A percentile compares a stretch with the other conserved stretches of the same genome.
Conservation (phyloP, 2,888 invertebrate species). For the Drosophila aldrichi region DNA sequence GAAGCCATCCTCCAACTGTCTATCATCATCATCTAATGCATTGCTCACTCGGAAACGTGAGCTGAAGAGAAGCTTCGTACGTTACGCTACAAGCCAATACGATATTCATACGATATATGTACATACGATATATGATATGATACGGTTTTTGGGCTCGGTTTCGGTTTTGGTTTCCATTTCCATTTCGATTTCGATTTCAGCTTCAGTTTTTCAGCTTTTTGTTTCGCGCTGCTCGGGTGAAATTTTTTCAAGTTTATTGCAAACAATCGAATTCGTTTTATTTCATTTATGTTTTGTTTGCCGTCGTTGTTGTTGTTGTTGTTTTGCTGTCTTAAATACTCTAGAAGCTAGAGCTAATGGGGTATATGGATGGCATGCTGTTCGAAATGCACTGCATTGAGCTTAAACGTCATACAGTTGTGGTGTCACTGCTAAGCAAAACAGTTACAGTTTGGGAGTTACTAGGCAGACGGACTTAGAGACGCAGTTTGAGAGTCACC, state of each 20-base stretch:
- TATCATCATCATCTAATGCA: conserved; percentile 18
- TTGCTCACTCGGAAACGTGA: conserved; percentile 2
- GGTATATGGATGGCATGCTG: neutral
- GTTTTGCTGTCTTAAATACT: neutral
- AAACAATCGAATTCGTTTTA: conserved; percentile 56
- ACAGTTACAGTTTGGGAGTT: neutral
- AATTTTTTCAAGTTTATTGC: conserved; percentile 58
- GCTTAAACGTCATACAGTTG: neutral
- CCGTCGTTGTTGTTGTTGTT: neutral
- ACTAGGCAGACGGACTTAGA: too few relatives aligned
- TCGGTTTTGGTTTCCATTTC: conserved; percentile 15
- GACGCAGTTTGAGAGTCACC: neutral
- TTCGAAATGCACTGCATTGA: neutral
- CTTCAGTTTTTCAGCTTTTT: conserved; percentile 22
- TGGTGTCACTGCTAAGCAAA: neutral
- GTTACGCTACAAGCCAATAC: neutral
- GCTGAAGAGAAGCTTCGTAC: neutral
- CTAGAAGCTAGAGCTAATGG: neutral
- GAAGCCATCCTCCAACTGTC: neutral
- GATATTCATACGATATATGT: conserved; percentile 1
- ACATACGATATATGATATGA: conserved; percentile 5
- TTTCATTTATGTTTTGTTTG: conserved; percentile 38
- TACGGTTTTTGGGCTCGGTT: conserved; percentile 24
- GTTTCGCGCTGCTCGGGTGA: conserved; percentile 35
- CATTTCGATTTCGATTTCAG: conserved; percentile 26